A percentile compares a stretch with the other conserved stretches of the same genome.
Conservation (phyloP, 2,888 invertebrate species). For the Torymus tubicola region DNA sequence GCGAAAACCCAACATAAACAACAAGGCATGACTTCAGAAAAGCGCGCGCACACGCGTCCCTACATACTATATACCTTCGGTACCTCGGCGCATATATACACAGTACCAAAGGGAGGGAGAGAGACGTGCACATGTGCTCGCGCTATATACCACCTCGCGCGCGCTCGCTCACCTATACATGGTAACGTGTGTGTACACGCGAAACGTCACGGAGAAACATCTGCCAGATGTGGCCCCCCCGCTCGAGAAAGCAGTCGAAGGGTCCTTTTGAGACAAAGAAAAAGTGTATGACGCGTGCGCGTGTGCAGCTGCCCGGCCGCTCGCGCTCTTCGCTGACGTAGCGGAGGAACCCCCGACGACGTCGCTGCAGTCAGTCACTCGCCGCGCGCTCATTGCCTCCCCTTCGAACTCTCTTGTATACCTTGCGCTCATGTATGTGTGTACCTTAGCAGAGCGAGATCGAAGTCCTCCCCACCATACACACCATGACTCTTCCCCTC, state of each 20-base stretch:
- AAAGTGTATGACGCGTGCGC: slow-evolving; percentile 66
- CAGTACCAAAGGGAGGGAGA: too few species aligned
- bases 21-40: too few species aligned
- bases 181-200: background rate
- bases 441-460: background rate
- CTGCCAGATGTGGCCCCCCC: slow-evolving; percentile 65
- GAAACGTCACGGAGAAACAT: slow-evolving; percentile 55
- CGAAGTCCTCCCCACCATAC: background rate
- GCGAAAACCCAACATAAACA: too few species aligned
- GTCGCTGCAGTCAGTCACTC: slow-evolving; percentile 14
- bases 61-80: too few species aligned
- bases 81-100: too few species aligned
- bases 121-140: too few species aligned
- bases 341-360: slow-evolving; percentile 62
- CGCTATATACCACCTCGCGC: background rate
- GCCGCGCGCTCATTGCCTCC: background rate
- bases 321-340: slow-evolving; percentile 62
- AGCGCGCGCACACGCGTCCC: too few species aligned
- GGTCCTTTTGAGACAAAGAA: slow-evolving; percentile 76
- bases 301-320: slow-evolving; percentile 69
- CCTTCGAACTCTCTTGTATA: background rate
- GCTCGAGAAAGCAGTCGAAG: slow-evolving; percentile 70
- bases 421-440: background rate
- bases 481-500: slow-evolving; percentile 35
- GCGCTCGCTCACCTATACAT: slow-evolving; percentile 6